phyloP scores from a whole-genome alignment of 2,888 invertebrate species.

The Lasius platythorax region DNA sequence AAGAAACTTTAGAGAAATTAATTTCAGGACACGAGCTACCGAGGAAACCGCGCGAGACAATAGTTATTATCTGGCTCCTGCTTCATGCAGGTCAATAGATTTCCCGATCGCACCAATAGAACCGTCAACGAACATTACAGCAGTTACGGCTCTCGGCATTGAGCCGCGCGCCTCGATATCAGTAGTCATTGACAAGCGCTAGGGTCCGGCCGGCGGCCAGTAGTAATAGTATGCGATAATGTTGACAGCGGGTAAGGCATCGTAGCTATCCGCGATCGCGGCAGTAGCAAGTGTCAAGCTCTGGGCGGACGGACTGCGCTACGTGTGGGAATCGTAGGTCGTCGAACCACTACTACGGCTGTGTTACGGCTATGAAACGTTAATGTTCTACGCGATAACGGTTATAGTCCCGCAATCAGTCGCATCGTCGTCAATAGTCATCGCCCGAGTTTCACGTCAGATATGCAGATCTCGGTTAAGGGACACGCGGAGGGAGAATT shows the following conservation, averaged over 20 bases:
- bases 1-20: background rate
- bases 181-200: slow-evolving; percentile 39
- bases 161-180: slow-evolving; percentile 20
- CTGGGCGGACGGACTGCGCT: background rate
- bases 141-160: slow-evolving; percentile 35
- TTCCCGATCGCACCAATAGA: slow-evolving; percentile 43
- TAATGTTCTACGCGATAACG: slow-evolving; percentile 47
- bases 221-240: slow-evolving; percentile 52
- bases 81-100: slow-evolving; percentile 44
- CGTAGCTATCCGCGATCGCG: slow-evolving; percentile 13
- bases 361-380: slow-evolving; percentile 40
- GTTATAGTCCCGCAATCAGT: slow-evolving; percentile 44
- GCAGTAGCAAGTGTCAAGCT: slow-evolving; percentile 46
- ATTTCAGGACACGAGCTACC: background rate
- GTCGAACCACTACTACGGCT: slow-evolving; percentile 6
- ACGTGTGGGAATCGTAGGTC: background rate
- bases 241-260: slow-evolving; percentile 53
- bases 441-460: slow-evolving; percentile 32
- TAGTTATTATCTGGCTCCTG: slow-evolving; percentile 18
- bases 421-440: slow-evolving; percentile 49
- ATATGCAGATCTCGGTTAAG: slow-evolving; percentile 23
- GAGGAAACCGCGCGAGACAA: slow-evolving; percentile 10
- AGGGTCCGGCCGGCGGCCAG: slow-evolving; percentile 2
- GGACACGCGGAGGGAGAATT: slow-evolving; percentile 14
- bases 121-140: slow-evolving; percentile 53